Evolutionary conservation across 2,113 vertebrate genomes (phyloP).

Genomic region (Crocuta crocuta): DNA sequence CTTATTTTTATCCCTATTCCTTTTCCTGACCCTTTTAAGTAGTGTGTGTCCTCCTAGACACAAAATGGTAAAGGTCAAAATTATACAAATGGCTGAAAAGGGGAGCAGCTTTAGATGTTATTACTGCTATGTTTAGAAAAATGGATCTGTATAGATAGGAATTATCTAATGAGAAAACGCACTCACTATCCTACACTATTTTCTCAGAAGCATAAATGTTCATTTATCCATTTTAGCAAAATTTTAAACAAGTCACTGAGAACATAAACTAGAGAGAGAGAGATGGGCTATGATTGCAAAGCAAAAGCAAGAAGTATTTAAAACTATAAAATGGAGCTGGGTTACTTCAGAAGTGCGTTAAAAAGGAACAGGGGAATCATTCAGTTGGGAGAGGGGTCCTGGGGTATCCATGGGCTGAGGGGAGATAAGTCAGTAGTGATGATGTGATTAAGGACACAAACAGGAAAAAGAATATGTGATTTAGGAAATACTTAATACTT

Average conservation of each 20-base stretch:
- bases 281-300: conserved; percentile 52
- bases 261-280: conserved; percentile 31
- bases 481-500: conserved; percentile 30
- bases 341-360: conserved; percentile 61
- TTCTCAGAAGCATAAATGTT: conserved; percentile 62
- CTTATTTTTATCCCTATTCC: neutral
- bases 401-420: neutral
- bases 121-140: conserved; percentile 50
- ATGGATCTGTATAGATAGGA: conserved; percentile 43
- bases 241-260: conserved; percentile 55
- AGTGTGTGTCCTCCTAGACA: neutral
- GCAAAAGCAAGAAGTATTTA: conserved; percentile 78
- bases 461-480: neutral
- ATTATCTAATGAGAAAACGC: neutral
- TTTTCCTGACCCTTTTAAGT: neutral
- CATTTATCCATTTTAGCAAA: conserved; percentile 68
- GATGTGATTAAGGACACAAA: neutral
- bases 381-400: neutral
- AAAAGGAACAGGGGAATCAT: conserved; percentile 48
- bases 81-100: neutral
- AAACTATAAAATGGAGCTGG: conserved; percentile 71
- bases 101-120: conserved; percentile 18
- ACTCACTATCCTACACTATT: neutral
- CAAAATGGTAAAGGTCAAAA: conserved; percentile 13
- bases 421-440: neutral